Base-by-base conservation (phyloP, 2,888 invertebrate genomes). In the Tryphoninae sp. region DNA sequence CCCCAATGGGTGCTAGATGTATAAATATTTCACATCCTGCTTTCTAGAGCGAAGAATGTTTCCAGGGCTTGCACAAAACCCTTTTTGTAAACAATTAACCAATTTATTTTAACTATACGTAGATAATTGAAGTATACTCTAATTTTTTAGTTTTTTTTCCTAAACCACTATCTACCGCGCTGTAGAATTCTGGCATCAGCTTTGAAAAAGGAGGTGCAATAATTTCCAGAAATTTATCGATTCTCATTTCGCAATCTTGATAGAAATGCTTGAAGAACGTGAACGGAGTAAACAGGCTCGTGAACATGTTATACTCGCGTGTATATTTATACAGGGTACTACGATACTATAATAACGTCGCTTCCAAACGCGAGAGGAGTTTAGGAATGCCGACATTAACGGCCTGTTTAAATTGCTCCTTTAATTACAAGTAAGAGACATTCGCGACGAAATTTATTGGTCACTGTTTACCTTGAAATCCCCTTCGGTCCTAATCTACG, bases 401-500 rank as follows among this genome's bases (percentile, higher is more conserved):
- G 89, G 87, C 86, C 87, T 86, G 89, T 88, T 90, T 90, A 90
- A 90, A 89, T 90, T 90, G 90, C 90, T 89, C 89, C 89, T 90
- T 90, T 90, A 90, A 90, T 90, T 90, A 90, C 90, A 90, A 89
- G 89, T 89, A 90, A 89, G 90, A 89, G 89, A 90, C 90, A 90
- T 87, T 89, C 84, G 84, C 87, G 85, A 83, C 81, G 82, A 88
- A 90, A 90, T 90, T 90, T 90, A 90, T 90, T 85, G 89, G 90
- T 88, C 89, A 89, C 87, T 88, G 89, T 89, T 89, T 89, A 87
- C 88, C 85, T 86, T 78, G 83, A 80, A 81, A 85, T 86, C 89
- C 42, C 87, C 87, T 88, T 88, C 85, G 85, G 88, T 87, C 87
- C 89, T 89, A 89, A 89, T 89, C 88, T 88, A 88, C 88, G 86